These are phyloP conservation scores for Calosoma granatense DNA, from an alignment of 1,140 invertebrate genomes.

Conservation along the genomic window DNA sequence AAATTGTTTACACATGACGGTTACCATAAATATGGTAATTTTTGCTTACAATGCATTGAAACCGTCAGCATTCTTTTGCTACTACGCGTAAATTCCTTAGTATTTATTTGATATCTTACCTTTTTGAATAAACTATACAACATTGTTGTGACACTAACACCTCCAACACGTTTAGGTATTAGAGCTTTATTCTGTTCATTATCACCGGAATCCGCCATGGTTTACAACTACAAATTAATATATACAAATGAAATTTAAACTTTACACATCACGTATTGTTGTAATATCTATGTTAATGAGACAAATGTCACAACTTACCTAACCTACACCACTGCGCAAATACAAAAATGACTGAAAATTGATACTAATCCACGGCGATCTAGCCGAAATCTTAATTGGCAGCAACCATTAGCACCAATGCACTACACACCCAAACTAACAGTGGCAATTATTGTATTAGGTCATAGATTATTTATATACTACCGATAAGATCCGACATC, in stretches of 20 bases:
- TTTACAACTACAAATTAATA: background rate
- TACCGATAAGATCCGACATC: background rate
- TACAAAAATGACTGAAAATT: background rate
- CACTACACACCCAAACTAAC: background rate
- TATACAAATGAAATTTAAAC: background rate
- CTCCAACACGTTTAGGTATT: background rate
- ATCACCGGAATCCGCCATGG: background rate
- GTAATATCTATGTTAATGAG: no score
- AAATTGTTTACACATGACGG: no score
- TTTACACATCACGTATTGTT: no score
- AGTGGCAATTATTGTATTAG: background rate
- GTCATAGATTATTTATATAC: constrained; percentile 6
- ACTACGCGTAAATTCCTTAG: no score
- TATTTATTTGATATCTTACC: no score
- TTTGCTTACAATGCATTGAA: no score
- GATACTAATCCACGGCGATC: background rate
- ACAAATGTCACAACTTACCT: background rate
- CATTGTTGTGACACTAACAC: background rate
- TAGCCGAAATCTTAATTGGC: background rate
- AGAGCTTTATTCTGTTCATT: background rate
- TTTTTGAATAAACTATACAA: background rate
- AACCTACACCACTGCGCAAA: background rate
- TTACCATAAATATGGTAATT: no score
- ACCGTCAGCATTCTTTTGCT: no score
- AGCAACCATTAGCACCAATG: background rate